These are phyloP conservation scores for Cydia fagiglandana DNA, from an alignment of 1,140 invertebrate genomes.

Conservation along the genomic window DNA sequence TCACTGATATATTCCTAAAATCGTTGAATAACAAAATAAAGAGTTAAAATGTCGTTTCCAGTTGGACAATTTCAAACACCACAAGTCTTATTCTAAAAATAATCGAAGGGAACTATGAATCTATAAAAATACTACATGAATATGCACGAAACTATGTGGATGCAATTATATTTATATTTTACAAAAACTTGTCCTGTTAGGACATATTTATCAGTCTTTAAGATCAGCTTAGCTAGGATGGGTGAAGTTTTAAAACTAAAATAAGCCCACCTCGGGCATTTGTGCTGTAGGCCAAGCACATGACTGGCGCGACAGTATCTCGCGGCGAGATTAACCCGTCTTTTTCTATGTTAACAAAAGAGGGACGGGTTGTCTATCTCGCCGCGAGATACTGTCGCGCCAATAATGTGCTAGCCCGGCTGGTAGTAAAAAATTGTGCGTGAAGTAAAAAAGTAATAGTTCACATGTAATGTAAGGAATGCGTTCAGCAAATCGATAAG, in stretches of 20 bases:
- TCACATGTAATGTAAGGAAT: conserved; percentile 1
- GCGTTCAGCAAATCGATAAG: neutral
- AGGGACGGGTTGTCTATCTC: too few species aligned
- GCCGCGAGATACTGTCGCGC: too few species aligned
- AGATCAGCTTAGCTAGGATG: neutral
- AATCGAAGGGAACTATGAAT: conserved; percentile 17
- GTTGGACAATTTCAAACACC: neutral
- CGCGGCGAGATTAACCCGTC: too few species aligned
- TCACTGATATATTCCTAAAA: neutral
- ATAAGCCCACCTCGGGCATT: neutral
- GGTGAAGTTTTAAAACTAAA: neutral
- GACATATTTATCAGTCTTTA: conserved; percentile 16
- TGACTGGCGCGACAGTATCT: too few species aligned
- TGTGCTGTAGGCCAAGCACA: too few species aligned
- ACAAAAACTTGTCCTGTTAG: neutral
- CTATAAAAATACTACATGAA: conserved; percentile 26
- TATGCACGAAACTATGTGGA: conserved; percentile 17
- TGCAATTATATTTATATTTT: conserved; percentile 12
- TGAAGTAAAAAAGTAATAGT: neutral
- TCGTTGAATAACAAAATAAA: neutral
- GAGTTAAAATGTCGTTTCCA: conserved; percentile 4
- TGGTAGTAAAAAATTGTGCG: neutral
- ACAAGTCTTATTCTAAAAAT: conserved; percentile 20
- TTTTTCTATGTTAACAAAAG: too few species aligned
- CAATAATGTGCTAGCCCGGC: too few species aligned